These are phyloP conservation scores for Capitulum mitella DNA, from an alignment of 2,888 invertebrate species.

Conservation along the genomic window DNA sequence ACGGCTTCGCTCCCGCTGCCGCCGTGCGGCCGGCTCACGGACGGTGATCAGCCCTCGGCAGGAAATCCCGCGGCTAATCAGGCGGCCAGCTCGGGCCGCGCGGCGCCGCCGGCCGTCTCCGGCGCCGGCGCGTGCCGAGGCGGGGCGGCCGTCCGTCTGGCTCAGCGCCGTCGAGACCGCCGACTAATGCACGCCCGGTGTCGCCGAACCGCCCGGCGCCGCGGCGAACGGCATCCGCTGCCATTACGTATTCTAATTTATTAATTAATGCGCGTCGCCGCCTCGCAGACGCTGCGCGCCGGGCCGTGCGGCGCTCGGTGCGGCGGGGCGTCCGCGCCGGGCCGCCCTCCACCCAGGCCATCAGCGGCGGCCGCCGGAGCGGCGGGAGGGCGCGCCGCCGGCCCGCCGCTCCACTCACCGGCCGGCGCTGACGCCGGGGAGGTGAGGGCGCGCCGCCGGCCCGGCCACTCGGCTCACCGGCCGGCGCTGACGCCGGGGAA, in stretches of 20 bases:
- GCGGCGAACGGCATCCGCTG: background rate
- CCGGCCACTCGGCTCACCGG: too few species aligned
- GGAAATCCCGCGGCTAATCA: too few species aligned
- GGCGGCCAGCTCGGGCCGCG: too few species aligned
- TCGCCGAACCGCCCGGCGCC: background rate
- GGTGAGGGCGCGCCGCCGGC: too few species aligned
- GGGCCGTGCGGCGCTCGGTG: background rate
- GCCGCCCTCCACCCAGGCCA: background rate
- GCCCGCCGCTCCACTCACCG: too few species aligned
- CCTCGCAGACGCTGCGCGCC: background rate
- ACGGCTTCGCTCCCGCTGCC: background rate
- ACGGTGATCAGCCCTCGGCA: background rate
- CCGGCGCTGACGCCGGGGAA: too few species aligned
- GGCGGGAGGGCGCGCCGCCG: too few species aligned
- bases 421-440: too few species aligned
- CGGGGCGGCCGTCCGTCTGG: background rate
- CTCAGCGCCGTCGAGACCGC: background rate
- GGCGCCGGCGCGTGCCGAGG: too few species aligned
- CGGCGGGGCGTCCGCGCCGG: too few species aligned
- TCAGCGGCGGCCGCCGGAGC: background rate
- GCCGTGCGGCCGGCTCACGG: background rate
- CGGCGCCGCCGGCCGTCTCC: background rate
- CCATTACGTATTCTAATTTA: constrained; percentile 16
- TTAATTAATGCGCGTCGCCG: background rate
- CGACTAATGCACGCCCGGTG: constrained; percentile 6